Evolutionary conservation across 2,888 invertebrate genomes (phyloP).

Genomic region (Drosophila rellima): DNA sequence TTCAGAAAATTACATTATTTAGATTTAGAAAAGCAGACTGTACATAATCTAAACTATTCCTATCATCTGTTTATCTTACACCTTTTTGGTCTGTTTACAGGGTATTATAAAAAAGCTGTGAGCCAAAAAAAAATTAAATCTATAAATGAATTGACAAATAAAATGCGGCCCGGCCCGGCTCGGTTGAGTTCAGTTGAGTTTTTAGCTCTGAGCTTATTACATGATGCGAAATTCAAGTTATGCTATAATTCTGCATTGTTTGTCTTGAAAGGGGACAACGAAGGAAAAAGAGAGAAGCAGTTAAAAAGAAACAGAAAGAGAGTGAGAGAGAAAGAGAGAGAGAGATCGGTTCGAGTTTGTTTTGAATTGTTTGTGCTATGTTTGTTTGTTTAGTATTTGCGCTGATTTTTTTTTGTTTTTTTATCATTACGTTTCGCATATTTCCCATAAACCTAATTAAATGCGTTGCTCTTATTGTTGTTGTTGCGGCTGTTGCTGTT

Average conservation of each 20-base stretch:
- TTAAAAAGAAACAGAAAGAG: not conserved
- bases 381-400: conserved; percentile 39
- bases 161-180: conserved; percentile 56
- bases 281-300: not conserved
- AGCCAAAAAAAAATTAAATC: conserved; percentile 42
- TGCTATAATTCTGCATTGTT: conserved; percentile 80
- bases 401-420: conserved; percentile 42
- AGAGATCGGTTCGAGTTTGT: conserved; percentile 22
- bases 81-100: conserved; percentile 3
- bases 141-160: conserved; percentile 78
- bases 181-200: conserved; percentile 19
- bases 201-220: conserved; percentile 57
- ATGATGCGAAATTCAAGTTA: conserved; percentile 77
- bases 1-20: too few relatives aligned
- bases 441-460: conserved; percentile 80
- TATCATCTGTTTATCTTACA: not conserved
- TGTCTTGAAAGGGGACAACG: conserved; percentile 9
- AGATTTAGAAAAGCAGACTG: not conserved
- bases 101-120: conserved; percentile 13
- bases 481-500: conserved; percentile 26
- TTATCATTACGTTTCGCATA: conserved; percentile 65
- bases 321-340: not conserved
- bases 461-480: conserved; percentile 53
- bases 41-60: not conserved
- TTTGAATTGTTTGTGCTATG: conserved; percentile 26